Conservation (phyloP, 2,113 vertebrate genomes). For the Hydrolagus affinis region DNA sequence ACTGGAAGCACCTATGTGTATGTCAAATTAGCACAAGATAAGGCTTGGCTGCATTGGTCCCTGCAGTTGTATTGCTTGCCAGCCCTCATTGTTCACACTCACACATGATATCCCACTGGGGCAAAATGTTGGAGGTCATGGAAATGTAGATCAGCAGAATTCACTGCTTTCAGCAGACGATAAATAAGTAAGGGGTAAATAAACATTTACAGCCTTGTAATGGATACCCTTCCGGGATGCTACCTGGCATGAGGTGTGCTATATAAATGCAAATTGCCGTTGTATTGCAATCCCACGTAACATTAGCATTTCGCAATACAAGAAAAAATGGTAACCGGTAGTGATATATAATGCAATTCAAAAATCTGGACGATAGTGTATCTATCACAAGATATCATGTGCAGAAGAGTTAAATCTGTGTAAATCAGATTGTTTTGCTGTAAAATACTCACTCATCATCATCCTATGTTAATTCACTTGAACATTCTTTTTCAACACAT, state of each 20-base stretch:
- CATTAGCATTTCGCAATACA: constrained; percentile 12
- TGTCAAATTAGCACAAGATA: background rate
- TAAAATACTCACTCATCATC: background rate
- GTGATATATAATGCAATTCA: constrained; percentile 29
- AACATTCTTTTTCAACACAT: too few relatives aligned
- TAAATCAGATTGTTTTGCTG: constrained; percentile 17
- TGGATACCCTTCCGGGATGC: constrained; percentile 7
- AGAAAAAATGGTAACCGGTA: constrained; percentile 15
- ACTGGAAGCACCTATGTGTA: background rate
- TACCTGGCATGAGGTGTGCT: too few relatives aligned
- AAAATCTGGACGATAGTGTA: constrained; percentile 20
- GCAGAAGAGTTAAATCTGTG: constrained; percentile 24
- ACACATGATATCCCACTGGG: background rate
- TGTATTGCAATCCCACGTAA: constrained; percentile 15
- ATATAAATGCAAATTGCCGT: too few relatives aligned
- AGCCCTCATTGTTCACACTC: background rate
- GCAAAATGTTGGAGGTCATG: background rate
- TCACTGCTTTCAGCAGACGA: background rate
- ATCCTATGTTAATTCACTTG: too few relatives aligned
- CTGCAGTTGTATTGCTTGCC: background rate
- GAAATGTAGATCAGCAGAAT: background rate
- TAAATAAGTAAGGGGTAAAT: background rate
- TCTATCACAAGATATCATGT: background rate
- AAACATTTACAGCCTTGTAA: background rate
- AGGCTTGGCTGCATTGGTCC: background rate